These are phyloP conservation scores for Vesta saturnalis DNA, from an alignment of 2,888 invertebrate species.

Conservation along the genomic window DNA sequence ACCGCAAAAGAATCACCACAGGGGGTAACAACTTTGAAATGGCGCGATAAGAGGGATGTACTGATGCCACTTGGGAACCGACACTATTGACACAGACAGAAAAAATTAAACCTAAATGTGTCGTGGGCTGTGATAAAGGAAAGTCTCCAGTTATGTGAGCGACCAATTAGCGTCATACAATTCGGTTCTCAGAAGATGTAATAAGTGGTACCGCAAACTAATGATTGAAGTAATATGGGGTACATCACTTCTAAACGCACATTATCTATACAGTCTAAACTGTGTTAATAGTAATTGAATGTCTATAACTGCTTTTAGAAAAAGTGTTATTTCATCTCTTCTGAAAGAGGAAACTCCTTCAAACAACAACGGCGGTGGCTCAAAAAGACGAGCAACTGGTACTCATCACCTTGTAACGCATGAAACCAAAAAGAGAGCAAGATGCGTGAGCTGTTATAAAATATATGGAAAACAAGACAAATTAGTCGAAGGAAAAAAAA, in stretches of 20 bases:
- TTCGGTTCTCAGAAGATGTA: neutral
- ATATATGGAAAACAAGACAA: neutral
- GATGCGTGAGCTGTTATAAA: neutral
- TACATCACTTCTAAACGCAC: neutral
- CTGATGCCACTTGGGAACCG: neutral
- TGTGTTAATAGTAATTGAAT: neutral
- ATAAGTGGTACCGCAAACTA: neutral
- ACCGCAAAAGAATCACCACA: neutral
- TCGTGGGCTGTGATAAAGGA: too few species aligned
- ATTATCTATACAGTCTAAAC: neutral
- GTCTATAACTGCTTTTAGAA: neutral
- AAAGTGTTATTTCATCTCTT: too few species aligned
- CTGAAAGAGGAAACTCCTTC: neutral
- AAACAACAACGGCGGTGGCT: too few species aligned
- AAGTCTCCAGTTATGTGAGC: neutral
- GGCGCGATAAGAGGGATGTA: neutral
- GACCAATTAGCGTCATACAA: conserved; percentile 7
- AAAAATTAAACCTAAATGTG: too few species aligned
- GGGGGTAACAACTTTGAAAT: too few species aligned
- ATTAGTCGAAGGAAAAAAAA: neutral
- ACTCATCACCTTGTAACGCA: neutral
- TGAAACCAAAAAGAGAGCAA: neutral
- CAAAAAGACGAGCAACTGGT: neutral
- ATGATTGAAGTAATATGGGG: too few species aligned
- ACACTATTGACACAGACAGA: too few species aligned